Evolutionary conservation across 2,888 invertebrate species (phyloP).

Genomic region (Dilophus febrilis): DNA sequence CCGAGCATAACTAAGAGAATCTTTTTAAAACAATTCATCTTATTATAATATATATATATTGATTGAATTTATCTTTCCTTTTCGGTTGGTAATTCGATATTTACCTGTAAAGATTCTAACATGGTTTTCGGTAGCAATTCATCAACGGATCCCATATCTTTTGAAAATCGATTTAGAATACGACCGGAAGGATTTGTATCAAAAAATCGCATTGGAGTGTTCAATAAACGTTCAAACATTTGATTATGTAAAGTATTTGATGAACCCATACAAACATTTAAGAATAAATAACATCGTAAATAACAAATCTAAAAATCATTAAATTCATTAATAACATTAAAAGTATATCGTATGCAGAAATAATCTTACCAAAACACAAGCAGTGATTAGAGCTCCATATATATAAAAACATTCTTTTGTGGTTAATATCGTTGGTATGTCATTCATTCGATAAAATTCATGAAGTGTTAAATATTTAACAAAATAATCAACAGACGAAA

Average conservation of each 20-base stretch:
- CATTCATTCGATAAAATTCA: constrained; percentile 21
- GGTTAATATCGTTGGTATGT: constrained; percentile 20
- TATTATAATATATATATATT: no score
- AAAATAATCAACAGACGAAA: constrained; percentile 43
- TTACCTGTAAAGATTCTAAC: constrained; percentile 36
- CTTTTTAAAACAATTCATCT: constrained; percentile 16
- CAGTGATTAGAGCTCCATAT: constrained; percentile 25
- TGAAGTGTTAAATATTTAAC: constrained; percentile 39
- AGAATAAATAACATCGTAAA: constrained; percentile 49
- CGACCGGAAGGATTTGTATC: constrained; percentile 68
- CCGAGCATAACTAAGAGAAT: constrained; percentile 59
- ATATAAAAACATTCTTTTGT: constrained; percentile 26
- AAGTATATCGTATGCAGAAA: neutral
- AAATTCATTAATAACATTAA: no score
- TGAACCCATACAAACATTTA: constrained; percentile 56
- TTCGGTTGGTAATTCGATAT: no score
- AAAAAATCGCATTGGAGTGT: constrained; percentile 53
- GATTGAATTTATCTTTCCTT: no score
- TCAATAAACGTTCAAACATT: constrained; percentile 68
- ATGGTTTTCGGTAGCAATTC: constrained; percentile 44
- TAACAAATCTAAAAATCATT: constrained; percentile 30
- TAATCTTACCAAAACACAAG: constrained; percentile 20
- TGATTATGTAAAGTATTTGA: constrained; percentile 60
- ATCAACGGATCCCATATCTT: constrained; percentile 69
- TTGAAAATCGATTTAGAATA: constrained; percentile 64